phyloP scores from a whole-genome alignment of 2,888 invertebrate species.

The Apocheima hispidaria region DNA sequence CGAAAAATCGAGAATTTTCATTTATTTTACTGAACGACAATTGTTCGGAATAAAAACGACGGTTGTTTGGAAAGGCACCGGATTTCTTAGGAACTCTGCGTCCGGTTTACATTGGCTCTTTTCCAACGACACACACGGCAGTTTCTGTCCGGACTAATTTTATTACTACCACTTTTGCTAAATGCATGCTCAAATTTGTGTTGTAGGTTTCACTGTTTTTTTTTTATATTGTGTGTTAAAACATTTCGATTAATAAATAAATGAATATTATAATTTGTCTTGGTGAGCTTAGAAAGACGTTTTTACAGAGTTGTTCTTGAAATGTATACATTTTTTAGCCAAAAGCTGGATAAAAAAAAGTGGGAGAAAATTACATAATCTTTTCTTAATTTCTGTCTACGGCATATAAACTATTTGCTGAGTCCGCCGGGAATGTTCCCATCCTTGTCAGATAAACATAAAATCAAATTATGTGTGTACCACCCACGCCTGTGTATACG shows the following conservation, averaged over 20 bases:
- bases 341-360: too few relatives aligned
- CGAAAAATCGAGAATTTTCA: neutral
- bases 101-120: constrained; percentile 59
- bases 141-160: constrained; percentile 74
- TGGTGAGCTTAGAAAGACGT: neutral
- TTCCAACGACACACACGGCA: constrained; percentile 63
- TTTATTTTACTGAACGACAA: neutral
- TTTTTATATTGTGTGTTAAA: constrained; percentile 54
- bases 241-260: too few relatives aligned
- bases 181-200: constrained; percentile 69
- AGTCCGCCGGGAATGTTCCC: too few relatives aligned
- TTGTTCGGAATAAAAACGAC: constrained; percentile 1
- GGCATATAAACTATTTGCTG: too few relatives aligned
- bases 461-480: too few relatives aligned
- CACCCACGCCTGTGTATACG: too few relatives aligned
- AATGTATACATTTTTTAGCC: too few relatives aligned
- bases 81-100: constrained; percentile 3
- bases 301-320: neutral
- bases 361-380: too few relatives aligned
- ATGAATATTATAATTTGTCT: constrained; percentile 54
- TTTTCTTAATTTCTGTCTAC: too few relatives aligned
- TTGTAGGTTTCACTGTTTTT: constrained; percentile 55
- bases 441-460: too few relatives aligned
- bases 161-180: constrained; percentile 79
- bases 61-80: neutral